A percentile compares a stretch with the other conserved stretches of the same genome.
Conservation (phyloP, 2,113 vertebrate genomes). For the Coreoperca whiteheadi region DNA sequence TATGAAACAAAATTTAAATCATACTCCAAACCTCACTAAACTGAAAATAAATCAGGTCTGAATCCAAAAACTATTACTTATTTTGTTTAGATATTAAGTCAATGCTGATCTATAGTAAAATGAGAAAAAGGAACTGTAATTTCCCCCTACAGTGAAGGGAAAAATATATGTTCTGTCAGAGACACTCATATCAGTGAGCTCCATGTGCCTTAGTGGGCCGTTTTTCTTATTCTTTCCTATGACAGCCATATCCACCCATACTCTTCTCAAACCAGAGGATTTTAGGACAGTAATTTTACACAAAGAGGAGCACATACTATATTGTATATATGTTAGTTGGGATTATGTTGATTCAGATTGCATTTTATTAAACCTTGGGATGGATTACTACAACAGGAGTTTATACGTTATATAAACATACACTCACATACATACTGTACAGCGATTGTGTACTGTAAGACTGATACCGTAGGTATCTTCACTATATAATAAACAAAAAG, state of each 20-base stretch:
- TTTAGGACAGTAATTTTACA: neutral
- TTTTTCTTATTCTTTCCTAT: slow-evolving; percentile 1
- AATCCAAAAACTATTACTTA: too few species aligned
- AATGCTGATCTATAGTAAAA: too few species aligned
- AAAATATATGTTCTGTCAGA: slow-evolving; percentile 7
- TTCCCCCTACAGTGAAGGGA: neutral
- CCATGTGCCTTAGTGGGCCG: neutral
- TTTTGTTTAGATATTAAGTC: too few species aligned
- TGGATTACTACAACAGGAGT: neutral
- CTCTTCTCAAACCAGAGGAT: neutral
- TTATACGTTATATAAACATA: neutral
- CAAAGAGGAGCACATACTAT: neutral
- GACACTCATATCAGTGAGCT: slow-evolving; percentile 23
- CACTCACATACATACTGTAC: neutral
- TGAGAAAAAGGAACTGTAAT: neutral
- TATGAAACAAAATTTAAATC: too few species aligned
- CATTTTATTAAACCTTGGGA: neutral
- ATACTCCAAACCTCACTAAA: too few species aligned
- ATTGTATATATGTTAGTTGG: neutral
- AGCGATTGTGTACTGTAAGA: neutral
- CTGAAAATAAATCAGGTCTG: too few species aligned
- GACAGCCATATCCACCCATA: slow-evolving; percentile 26
- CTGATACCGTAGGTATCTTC: neutral
- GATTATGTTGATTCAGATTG: neutral
- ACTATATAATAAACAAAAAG: neutral